Evolutionary conservation across 2,113 vertebrate genomes (phyloP), one percentile per base, ranked within the genome.

Genomic region (Craseonycteris thonglongyai): DNA sequence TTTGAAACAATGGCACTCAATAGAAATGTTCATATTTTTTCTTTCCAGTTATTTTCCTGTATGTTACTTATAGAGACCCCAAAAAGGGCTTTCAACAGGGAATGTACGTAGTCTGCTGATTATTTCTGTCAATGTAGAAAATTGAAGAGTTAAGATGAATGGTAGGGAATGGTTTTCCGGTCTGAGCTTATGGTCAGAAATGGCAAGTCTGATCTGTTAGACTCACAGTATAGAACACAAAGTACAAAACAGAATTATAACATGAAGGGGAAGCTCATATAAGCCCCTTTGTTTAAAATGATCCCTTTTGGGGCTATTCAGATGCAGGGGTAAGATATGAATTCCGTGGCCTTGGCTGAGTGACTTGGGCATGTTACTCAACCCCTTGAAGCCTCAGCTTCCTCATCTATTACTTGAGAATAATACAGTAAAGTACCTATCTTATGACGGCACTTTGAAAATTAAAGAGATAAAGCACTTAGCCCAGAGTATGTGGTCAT

Each of bases 361-460:
- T 88, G 69, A 68, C 33, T 94, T 56, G 18, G 71, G 47, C 38
- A 83, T 75, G 74, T 76, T 93, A 91, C 75, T 79, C 79, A 95
- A 72, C 47, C 58, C 86, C 40, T 79, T 45, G 80, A 87, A 91
- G 75, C 79, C 92, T 94, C 26, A 40, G 79, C 93, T 87, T 94
- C 75, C 76, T 96, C 88, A 96, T 94, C 42, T 95, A 42, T 69
- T 88, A 71, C 74, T 82, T 68, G 75, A 88, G 42, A 91, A 88
- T 88, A 91, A 84, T 80, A 69, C 7, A 78, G 24, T 49, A 88
- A 84, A 85, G 72, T 76, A 49, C 45, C 45, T 78, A 30, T 28
- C 49, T 93, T 82, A 22, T 54, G n/a, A 91, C 81, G n/a, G 45
- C 71, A 54, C 69, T 94, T 95, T 95, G 69, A 83, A 94, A 95